Percentiles rank a stretch among this genome's conserved stretches.
phyloP scores from a whole-genome alignment of 2,797 vertebrate genomes.

The Phaenicophaeus curvirostris region DNA sequence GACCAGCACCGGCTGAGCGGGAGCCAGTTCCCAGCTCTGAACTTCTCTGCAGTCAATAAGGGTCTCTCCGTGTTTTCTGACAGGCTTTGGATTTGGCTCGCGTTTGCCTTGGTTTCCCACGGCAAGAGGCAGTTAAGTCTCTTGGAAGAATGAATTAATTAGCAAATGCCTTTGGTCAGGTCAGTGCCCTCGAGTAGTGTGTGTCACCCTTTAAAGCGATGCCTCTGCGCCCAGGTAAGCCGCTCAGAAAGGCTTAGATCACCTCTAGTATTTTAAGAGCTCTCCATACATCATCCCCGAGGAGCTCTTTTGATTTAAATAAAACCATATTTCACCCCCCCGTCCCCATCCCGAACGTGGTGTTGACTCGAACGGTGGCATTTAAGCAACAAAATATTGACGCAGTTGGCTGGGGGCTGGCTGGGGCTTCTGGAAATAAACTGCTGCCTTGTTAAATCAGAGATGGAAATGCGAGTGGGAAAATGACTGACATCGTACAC shows the following conservation, averaged over 20 bases:
- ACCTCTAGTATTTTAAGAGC: neutral
- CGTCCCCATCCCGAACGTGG: neutral
- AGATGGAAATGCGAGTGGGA: constrained; percentile 64
- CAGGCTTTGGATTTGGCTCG: constrained; percentile 35
- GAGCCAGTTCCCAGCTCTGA: neutral
- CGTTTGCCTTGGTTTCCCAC: constrained; percentile 40
- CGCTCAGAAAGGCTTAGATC: neutral
- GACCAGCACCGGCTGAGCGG: neutral
- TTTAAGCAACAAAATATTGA: constrained; percentile 76
- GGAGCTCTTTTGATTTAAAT: neutral
- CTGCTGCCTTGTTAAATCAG: constrained; percentile 73
- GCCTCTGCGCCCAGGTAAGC: constrained; percentile 21
- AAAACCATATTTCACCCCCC: neutral
- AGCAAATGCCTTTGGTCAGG: constrained; percentile 64
- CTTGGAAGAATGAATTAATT: constrained; percentile 65
- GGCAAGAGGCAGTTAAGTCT: constrained; percentile 63
- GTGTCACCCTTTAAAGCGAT: neutral
- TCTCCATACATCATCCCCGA: neutral
- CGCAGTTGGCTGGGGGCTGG: constrained; percentile 68
- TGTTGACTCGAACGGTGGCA: constrained; percentile 60
- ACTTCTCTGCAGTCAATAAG: neutral
- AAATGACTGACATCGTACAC: constrained; percentile 73
- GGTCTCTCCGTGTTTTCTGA: constrained; percentile 16
- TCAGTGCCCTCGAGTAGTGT: constrained; percentile 24
- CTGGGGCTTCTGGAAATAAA: constrained; percentile 73